Percentiles rank a stretch among this genome's conserved stretches.
Evolutionary conservation across 2,888 invertebrate species (phyloP).

Genomic region (Mythimna loreyi): DNA sequence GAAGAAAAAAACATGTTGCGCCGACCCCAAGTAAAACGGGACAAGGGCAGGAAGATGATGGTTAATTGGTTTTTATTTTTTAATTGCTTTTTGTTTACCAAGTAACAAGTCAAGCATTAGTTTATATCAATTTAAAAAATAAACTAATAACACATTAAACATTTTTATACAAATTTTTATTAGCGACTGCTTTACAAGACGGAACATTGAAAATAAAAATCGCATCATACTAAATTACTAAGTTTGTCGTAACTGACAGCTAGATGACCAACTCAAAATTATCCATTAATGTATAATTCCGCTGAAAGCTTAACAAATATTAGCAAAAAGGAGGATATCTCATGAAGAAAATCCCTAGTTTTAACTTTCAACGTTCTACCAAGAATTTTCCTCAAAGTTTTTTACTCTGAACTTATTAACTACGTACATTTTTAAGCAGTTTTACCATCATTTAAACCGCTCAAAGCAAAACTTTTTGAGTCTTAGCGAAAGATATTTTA

Average conservation of each 20-base stretch:
- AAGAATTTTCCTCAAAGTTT: constrained; percentile 39
- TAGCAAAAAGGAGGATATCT: constrained; percentile 17
- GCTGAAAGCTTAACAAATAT: constrained; percentile 12
- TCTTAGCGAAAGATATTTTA: constrained; percentile 36
- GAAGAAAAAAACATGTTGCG: too few relatives aligned
- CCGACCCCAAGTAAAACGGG: too few relatives aligned
- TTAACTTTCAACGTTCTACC: constrained; percentile 32
- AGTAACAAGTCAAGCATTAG: too few relatives aligned
- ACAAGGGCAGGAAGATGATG: too few relatives aligned
- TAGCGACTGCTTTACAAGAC: too few relatives aligned
- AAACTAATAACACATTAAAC: too few relatives aligned
- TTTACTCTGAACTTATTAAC: constrained; percentile 48
- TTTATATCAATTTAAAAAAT: too few relatives aligned
- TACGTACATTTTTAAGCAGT: constrained; percentile 48
- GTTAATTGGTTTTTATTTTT: too few relatives aligned
- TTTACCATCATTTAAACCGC: constrained; percentile 46
- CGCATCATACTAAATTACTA: too few relatives aligned
- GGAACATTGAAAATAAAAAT: not conserved
- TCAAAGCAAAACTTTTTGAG: constrained; percentile 43
- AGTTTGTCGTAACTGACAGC: not conserved
- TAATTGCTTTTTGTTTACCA: too few relatives aligned
- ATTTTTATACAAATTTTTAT: too few relatives aligned
- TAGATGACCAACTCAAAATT: not conserved
- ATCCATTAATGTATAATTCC: constrained; percentile 2
- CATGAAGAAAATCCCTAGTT: constrained; percentile 40